phyloP scores from a whole-genome alignment of 2,113 vertebrate species.

The Myiagra hebetior region DNA sequence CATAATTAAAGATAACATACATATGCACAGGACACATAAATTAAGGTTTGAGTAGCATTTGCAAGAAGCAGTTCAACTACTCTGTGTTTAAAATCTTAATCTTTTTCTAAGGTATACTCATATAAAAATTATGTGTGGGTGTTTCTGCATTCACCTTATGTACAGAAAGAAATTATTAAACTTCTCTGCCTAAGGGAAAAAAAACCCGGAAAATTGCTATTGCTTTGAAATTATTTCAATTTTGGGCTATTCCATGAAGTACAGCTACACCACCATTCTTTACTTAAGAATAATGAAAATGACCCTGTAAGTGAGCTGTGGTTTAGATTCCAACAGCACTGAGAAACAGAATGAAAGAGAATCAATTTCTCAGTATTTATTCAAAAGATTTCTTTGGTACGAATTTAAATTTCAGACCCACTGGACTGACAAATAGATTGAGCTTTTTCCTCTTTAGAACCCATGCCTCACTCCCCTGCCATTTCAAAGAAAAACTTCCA shows the following conservation, averaged over 20 bases:
- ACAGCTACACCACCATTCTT: neutral
- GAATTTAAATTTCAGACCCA: neutral
- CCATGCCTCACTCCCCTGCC: fast-evolving
- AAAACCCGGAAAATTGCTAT: neutral
- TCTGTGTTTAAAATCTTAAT: neutral
- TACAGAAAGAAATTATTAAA: neutral
- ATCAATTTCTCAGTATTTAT: neutral
- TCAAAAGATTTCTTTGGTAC: neutral
- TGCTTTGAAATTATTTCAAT: neutral
- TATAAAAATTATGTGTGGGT: neutral
- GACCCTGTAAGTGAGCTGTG: neutral
- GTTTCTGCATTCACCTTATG: neutral
- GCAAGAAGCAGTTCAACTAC: neutral
- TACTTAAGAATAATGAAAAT: neutral
- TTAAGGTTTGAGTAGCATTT: neutral
- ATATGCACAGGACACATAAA: neutral
- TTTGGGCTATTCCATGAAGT: neutral
- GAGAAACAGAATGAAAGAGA: neutral
- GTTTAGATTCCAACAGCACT: neutral
- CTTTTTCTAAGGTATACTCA: neutral
- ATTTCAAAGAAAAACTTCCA: neutral
- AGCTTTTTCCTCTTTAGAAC: neutral
- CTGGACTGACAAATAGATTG: neutral
- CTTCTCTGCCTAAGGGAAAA: neutral
- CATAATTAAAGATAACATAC: neutral